Percentiles rank a stretch among this genome's conserved stretches.
These are phyloP conservation scores for Oncorhynchus keta DNA, from an alignment of 2,113 vertebrate genomes.

Conservation along the genomic window DNA sequence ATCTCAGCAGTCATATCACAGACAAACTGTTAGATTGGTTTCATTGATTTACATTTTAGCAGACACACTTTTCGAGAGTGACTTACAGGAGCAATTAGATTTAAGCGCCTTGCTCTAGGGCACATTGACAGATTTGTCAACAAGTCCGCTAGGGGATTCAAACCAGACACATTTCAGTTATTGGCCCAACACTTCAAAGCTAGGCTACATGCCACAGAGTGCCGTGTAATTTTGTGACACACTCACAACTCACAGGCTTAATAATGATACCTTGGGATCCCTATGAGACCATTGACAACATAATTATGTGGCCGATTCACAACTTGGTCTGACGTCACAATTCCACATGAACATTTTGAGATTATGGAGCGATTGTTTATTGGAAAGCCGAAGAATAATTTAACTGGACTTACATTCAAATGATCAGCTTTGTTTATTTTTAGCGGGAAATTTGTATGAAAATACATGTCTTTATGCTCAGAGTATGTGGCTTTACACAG, in stretches of 20 bases:
- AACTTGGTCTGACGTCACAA: neutral
- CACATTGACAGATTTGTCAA: no score
- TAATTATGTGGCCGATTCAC: conserved; percentile 20
- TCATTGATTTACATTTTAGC: conserved; percentile 42
- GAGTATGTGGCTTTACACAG: no score
- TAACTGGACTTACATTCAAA: neutral
- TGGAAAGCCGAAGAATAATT: neutral
- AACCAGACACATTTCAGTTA: no score
- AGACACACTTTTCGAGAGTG: no score
- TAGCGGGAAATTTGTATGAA: no score
- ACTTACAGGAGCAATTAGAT: no score
- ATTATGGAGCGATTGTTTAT: neutral
- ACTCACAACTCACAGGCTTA: conserved; percentile 22
- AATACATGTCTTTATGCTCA: no score
- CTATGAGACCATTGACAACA: conserved; percentile 25
- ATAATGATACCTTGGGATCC: conserved; percentile 25
- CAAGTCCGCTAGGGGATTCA: no score
- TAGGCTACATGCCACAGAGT: no score
- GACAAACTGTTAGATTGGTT: conserved; percentile 34
- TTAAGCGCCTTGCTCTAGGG: no score
- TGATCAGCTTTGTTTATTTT: neutral
- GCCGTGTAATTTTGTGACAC: neutral
- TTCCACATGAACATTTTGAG: neutral
- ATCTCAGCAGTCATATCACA: conserved; percentile 39
- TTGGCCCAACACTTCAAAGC: no score